Evolutionary conservation across 2,888 invertebrate genomes (phyloP), one percentile per base, ranked within the genome.

Genomic region (Stenchaetothrips biformis): DNA sequence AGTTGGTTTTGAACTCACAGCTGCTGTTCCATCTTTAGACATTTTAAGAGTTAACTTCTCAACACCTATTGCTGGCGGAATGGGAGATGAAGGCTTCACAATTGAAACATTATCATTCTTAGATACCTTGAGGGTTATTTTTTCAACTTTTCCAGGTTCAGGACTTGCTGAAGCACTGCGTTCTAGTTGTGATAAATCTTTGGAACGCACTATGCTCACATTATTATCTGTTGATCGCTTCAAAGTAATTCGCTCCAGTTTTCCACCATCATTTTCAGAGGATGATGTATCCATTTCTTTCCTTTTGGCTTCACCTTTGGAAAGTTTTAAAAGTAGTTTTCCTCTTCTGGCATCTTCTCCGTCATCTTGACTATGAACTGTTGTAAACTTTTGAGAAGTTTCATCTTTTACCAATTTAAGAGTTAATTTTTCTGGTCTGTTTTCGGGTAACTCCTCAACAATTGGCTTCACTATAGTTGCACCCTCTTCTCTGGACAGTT

Each of bases 401-500:
- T 67, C 67, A 67, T n/a, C 67, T 21, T 67, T 67, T 9, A 67
- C 67, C 18, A 67, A 21, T 21, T 67, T 67, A 67, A 67, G 67
- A 9, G 67, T 67, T 21, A 67, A 21, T 67, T 67, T 67, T 21
- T 67, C 67, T 21, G 3, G 67, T 21, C 67, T 67, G 21, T 4
- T 67, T 67, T 67, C 67, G 7, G 67, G 9, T 67, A 21, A 21
- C 21, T 67, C 67, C 7, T 67, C 67, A 3, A 67, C 21, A 67
- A 18, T 7, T n/a, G 67, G 67, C 21, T 67, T 67, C 0, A 67
- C 67, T n/a, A 67, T 67, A 7, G 67, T 67, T 6, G 67, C 67
- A 18, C 67, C 67, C n/a, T 82, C 82, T 48, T 79, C 79, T 80
- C 82, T 82, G 1, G 82, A 81, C 53, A 82, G 49, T 62, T 82